A percentile compares a stretch with the other conserved stretches of the same genome.
phyloP scores from a whole-genome alignment of 1,140 invertebrate genomes.

The Scaptomyza graminum region DNA sequence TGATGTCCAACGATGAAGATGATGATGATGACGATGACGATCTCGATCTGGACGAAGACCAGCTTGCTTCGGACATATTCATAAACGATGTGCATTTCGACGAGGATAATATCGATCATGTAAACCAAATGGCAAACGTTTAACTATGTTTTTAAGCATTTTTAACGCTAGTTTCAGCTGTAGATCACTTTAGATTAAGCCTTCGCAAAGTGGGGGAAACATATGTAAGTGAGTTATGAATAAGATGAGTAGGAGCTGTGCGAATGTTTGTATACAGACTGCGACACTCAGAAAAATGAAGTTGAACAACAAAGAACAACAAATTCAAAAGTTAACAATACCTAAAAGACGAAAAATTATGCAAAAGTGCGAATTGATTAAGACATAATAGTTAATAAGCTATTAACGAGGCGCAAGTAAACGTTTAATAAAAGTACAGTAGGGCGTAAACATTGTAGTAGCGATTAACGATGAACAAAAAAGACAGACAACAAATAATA shows the following conservation, averaged over 20 bases:
- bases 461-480: slow-evolving; percentile 50
- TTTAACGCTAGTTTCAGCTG: slow-evolving; percentile 73
- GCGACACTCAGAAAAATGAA: slow-evolving; percentile 37
- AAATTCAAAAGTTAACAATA: slow-evolving; percentile 83
- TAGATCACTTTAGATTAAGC: slow-evolving; percentile 65
- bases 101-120: slow-evolving; percentile 76
- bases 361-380: slow-evolving; percentile 78
- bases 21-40: slow-evolving; percentile 75
- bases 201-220: slow-evolving; percentile 37
- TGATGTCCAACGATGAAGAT: slow-evolving; percentile 74
- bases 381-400: slow-evolving; percentile 70
- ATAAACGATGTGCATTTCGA: slow-evolving; percentile 83
- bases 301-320: slow-evolving; percentile 51
- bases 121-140: slow-evolving; percentile 83
- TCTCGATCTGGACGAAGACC: slow-evolving; percentile 71
- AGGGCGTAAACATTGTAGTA: slow-evolving; percentile 70
- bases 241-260: slow-evolving; percentile 7
- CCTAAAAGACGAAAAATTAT: slow-evolving; percentile 81
- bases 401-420: slow-evolving; percentile 45
- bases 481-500: slow-evolving; percentile 69
- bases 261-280: slow-evolving; percentile 37
- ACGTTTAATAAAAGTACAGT: slow-evolving; percentile 57
- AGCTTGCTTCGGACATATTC: slow-evolving; percentile 74
- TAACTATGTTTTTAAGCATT: slow-evolving; percentile 74
- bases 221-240: slow-evolving; percentile 35